These are phyloP conservation scores for Micromys minutus DNA, from an alignment of 2,113 vertebrate species.

Conservation along the genomic window DNA sequence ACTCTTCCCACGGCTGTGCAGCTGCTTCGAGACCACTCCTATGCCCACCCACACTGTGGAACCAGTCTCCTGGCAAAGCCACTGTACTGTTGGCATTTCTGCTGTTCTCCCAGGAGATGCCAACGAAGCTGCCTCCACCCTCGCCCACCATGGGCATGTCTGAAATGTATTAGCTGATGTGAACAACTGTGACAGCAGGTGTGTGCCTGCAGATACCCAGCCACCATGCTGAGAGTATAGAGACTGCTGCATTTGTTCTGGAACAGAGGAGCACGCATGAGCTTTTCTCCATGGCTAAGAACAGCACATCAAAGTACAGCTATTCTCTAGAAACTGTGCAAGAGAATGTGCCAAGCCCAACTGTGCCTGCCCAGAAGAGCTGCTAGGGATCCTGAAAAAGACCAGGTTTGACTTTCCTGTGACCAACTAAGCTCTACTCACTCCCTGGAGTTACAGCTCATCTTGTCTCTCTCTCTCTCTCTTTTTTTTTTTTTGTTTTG, in stretches of 20 bases:
- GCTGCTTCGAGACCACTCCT: background rate
- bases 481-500: background rate
- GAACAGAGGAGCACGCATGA: background rate
- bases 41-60: constrained; percentile 39
- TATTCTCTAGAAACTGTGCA: background rate
- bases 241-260: background rate
- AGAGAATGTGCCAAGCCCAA: background rate
- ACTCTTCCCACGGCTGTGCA: background rate
- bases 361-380: background rate
- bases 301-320: background rate
- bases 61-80: constrained; percentile 19
- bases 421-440: background rate
- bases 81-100: background rate
- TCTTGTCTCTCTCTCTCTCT: background rate
- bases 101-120: background rate
- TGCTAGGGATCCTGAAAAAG: background rate
- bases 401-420: background rate
- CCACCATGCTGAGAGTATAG: background rate
- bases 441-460: background rate
- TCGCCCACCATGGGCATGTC: constrained; percentile 50
- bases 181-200: constrained; percentile 71
- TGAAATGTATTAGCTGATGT: constrained; percentile 64
- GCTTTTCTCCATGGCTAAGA: background rate
- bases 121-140: background rate
- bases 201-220: background rate